Evolutionary conservation across 2,797 vertebrate genomes (phyloP).

Genomic region (Pangasius krempfi): DNA sequence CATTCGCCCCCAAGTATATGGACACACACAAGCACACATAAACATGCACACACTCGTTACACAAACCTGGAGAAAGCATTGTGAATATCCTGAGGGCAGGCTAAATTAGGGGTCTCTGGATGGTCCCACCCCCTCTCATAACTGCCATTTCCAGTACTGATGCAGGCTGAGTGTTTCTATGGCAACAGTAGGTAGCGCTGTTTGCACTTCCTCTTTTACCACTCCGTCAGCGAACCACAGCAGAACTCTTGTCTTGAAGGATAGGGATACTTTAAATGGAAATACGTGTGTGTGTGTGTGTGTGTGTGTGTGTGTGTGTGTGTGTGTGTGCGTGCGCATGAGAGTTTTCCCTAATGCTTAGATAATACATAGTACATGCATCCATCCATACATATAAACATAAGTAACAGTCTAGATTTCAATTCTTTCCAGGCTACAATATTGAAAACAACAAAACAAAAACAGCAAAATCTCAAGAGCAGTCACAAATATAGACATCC

Average conservation of each 20-base stretch:
- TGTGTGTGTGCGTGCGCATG: not conserved
- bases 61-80: conserved; percentile 34
- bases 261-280: not conserved
- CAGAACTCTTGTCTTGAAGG: conserved; percentile 58
- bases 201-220: conserved; percentile 67
- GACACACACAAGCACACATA: conserved; percentile 28
- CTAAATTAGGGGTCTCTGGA: conserved; percentile 32
- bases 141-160: conserved; percentile 47
- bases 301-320: not conserved
- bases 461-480: not conserved
- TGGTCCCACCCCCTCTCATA: conserved; percentile 15
- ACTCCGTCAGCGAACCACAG: conserved; percentile 66
- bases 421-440: not conserved
- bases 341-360: not conserved
- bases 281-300: not conserved
- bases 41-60: conserved; percentile 19
- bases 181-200: conserved; percentile 71
- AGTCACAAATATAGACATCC: not conserved
- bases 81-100: conserved; percentile 31
- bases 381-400: not conserved
- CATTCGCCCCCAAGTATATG: not conserved
- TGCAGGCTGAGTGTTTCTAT: conserved; percentile 69
- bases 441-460: not conserved
- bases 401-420: not conserved
- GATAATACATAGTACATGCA: not conserved